Percentiles rank a stretch among this genome's conserved stretches.
phyloP scores from a whole-genome alignment of 2,888 invertebrate genomes.

The Sericinus montela region DNA sequence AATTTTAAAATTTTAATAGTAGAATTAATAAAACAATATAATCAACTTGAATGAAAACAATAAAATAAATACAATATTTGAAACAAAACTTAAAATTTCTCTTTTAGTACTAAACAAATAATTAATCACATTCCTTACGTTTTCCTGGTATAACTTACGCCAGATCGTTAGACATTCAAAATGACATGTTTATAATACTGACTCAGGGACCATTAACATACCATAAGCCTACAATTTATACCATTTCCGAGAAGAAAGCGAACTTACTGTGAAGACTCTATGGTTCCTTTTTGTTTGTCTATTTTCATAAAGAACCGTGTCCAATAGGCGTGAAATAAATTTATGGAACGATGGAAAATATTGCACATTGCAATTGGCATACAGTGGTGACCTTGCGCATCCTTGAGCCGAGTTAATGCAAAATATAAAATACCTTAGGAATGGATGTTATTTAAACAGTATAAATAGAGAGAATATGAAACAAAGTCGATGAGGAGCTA shows the following conservation, averaged over 20 bases:
- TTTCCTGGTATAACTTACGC: slow-evolving; percentile 5
- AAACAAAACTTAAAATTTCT: too few species aligned
- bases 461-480: too few species aligned
- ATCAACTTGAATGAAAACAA: too few species aligned
- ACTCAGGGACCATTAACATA: slow-evolving; percentile 16
- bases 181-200: slow-evolving; percentile 8
- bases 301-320: neutral
- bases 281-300: neutral
- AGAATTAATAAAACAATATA: too few species aligned
- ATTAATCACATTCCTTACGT: slow-evolving; percentile 4
- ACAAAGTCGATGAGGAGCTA: too few species aligned
- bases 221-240: neutral
- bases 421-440: neutral
- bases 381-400: slow-evolving; percentile 7
- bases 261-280: neutral
- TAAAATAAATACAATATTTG: too few species aligned
- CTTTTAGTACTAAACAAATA: slow-evolving; percentile 3
- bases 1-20: too few species aligned
- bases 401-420: slow-evolving; percentile 6
- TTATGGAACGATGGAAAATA: slow-evolving; percentile 4
- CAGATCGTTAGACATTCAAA: slow-evolving; percentile 11
- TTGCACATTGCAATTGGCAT: neutral
- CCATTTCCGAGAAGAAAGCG: neutral
- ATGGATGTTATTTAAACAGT: neutral
- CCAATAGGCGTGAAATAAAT: neutral